phyloP scores from a whole-genome alignment of 2,797 vertebrate species.

The Nannoperca australis region DNA sequence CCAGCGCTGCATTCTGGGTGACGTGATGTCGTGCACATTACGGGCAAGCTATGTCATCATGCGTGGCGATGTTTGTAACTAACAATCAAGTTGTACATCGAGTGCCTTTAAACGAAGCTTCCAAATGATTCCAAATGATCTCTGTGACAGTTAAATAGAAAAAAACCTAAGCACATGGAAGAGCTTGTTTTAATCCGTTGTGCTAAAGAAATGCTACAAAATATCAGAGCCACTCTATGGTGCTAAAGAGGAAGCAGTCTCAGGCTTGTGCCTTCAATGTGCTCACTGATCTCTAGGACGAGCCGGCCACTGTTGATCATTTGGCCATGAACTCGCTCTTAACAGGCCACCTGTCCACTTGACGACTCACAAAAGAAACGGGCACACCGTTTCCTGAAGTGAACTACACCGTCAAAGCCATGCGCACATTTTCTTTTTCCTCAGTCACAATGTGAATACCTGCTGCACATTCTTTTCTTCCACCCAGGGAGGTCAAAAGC shows the following conservation, averaged over 20 bases:
- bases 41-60: conserved; percentile 21
- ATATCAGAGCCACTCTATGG: conserved; percentile 60
- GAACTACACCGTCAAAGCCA: conserved; percentile 48
- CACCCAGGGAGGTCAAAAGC: conserved; percentile 34
- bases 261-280: conserved; percentile 60
- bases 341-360: conserved; percentile 36
- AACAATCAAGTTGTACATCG: conserved; percentile 69
- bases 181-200: conserved; percentile 35
- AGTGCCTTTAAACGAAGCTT: conserved; percentile 82
- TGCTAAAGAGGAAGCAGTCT: conserved; percentile 73
- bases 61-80: conserved; percentile 29
- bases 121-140: conserved; percentile 70
- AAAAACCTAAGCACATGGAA: conserved; percentile 61
- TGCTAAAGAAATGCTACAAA: conserved; percentile 45
- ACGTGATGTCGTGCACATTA: conserved; percentile 32
- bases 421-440: conserved; percentile 20
- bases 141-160: conserved; percentile 16
- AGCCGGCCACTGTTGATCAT: conserved; percentile 47
- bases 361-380: conserved; percentile 36
- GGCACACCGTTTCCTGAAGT: conserved; percentile 27
- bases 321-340: conserved; percentile 32
- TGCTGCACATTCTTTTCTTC: conserved; percentile 26
- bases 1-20: conserved; percentile 25
- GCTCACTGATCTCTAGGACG: conserved; percentile 41
- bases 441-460: conserved; percentile 18